Conservation (phyloP, 92 coral and sea anemone genomes). For the Palythoa grandis region DNA sequence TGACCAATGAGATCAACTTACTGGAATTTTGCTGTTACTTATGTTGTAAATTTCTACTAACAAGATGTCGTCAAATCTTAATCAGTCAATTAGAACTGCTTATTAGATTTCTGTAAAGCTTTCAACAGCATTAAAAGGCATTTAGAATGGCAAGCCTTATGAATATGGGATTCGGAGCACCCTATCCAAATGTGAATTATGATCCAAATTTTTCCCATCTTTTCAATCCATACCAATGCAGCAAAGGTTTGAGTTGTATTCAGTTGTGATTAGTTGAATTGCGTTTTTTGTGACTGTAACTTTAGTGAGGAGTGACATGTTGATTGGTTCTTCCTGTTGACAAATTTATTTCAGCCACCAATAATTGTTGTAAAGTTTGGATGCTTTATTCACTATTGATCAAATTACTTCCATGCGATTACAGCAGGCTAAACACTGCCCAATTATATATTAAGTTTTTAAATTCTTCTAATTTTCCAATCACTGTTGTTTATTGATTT, state of each 20-base stretch:
- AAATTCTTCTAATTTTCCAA: slow-evolving; percentile 61
- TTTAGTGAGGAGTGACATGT: slow-evolving; percentile 56
- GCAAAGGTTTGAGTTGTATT: slow-evolving; percentile 73
- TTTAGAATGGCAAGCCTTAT: slow-evolving; percentile 57
- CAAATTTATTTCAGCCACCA: slow-evolving; percentile 79
- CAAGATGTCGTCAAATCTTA: slow-evolving; percentile 63
- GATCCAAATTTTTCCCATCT: slow-evolving; percentile 69
- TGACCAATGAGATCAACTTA: slow-evolving; percentile 23
- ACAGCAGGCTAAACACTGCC: slow-evolving; percentile 31
- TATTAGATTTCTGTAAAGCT: slow-evolving; percentile 63
- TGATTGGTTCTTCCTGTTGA: slow-evolving; percentile 73
- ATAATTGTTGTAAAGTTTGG: slow-evolving; percentile 70
- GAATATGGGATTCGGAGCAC: slow-evolving; percentile 77
- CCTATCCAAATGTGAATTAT: slow-evolving; percentile 68
- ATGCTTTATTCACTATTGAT: slow-evolving; percentile 81
- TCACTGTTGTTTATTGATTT: slow-evolving; percentile 49
- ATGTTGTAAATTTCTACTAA: slow-evolving; percentile 62
- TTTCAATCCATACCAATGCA: slow-evolving; percentile 67
- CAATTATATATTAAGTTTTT: slow-evolving; percentile 53
- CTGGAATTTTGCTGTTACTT: slow-evolving; percentile 50
- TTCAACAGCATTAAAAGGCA: slow-evolving; percentile 25
- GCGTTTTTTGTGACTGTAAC: slow-evolving; percentile 30
- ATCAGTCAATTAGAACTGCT: slow-evolving; percentile 71
- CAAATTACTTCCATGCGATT: slow-evolving; percentile 60
- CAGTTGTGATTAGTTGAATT: slow-evolving; percentile 52